Percentiles rank a stretch among this genome's conserved stretches.
Conservation (phyloP, 1,140 invertebrate genomes). For the Nixonia krombeini region DNA sequence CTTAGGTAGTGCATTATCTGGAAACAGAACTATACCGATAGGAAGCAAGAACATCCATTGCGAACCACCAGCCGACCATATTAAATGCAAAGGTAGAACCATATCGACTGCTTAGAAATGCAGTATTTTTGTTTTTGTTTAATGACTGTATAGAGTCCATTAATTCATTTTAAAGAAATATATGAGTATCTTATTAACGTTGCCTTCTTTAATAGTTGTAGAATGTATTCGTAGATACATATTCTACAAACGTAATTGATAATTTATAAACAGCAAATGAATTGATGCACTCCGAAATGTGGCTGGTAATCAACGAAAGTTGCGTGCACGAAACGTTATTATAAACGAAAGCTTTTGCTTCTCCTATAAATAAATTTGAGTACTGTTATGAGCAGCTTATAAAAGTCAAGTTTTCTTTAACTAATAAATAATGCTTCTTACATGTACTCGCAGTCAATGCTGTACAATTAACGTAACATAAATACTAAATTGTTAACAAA, state of each 20-base stretch:
- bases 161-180: conserved; percentile 6
- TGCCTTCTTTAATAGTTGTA: too few relatives aligned
- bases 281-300: conserved; percentile 17
- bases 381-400: conserved; percentile 15
- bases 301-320: background rate
- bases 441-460: too few relatives aligned
- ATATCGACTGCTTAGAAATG: conserved; percentile 7
- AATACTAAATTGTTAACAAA: too few relatives aligned
- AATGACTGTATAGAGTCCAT: conserved; percentile 4
- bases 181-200: too few relatives aligned
- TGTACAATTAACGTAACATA: too few relatives aligned
- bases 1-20: conserved; percentile 73
- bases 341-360: conserved; percentile 7
- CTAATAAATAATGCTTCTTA: too few relatives aligned
- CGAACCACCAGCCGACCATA: conserved; percentile 77
- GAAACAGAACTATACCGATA: conserved; percentile 82
- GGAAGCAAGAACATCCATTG: conserved; percentile 84
- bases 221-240: too few relatives aligned
- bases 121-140: background rate
- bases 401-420: too few relatives aligned
- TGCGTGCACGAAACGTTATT: conserved; percentile 10
- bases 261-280: conserved; percentile 5
- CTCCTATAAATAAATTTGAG: background rate
- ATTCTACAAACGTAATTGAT: too few relatives aligned
- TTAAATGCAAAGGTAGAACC: conserved; percentile 62